phyloP scores from a whole-genome alignment of 2,797 vertebrate species.

The Amniataba percoides region DNA sequence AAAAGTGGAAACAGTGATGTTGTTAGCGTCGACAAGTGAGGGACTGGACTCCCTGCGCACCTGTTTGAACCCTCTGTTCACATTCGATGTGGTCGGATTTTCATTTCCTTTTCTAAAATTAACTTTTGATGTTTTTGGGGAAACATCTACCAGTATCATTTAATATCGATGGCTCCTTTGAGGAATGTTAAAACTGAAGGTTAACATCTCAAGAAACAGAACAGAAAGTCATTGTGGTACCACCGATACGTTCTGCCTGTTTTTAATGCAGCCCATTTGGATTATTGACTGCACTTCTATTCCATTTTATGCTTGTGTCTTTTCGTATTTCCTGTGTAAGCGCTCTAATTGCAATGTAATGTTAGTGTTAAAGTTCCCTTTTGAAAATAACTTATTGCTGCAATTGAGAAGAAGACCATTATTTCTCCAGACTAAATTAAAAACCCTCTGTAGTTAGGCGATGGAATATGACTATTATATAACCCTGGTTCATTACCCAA shows the following conservation, averaged over 20 bases:
- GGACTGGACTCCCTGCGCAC: slow-evolving; percentile 37
- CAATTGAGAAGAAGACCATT: slow-evolving; percentile 58
- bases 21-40: slow-evolving; percentile 11
- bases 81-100: background rate
- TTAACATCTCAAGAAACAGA: slow-evolving; percentile 5
- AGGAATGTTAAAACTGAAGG: background rate
- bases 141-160: slow-evolving; percentile 3
- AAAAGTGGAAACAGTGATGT: slow-evolving; percentile 22
- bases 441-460: slow-evolving; percentile 62
- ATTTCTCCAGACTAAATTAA: slow-evolving; percentile 71
- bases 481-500: slow-evolving; percentile 72
- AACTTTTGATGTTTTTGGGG: background rate
- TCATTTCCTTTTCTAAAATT: slow-evolving; percentile 1
- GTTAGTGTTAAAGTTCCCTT: slow-evolving; percentile 42
- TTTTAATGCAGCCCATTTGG: slow-evolving; percentile 4
- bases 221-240: background rate
- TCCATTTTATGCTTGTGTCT: slow-evolving; percentile 14
- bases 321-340: slow-evolving; percentile 28
- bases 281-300: slow-evolving; percentile 27
- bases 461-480: slow-evolving; percentile 67
- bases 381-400: slow-evolving; percentile 61
- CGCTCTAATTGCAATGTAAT: slow-evolving; percentile 49
- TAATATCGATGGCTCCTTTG: background rate
- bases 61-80: slow-evolving; percentile 51
- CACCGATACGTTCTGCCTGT: slow-evolving; percentile 1